phyloP scores from a whole-genome alignment of 1,140 invertebrate species.

The Halesus radiatus region DNA sequence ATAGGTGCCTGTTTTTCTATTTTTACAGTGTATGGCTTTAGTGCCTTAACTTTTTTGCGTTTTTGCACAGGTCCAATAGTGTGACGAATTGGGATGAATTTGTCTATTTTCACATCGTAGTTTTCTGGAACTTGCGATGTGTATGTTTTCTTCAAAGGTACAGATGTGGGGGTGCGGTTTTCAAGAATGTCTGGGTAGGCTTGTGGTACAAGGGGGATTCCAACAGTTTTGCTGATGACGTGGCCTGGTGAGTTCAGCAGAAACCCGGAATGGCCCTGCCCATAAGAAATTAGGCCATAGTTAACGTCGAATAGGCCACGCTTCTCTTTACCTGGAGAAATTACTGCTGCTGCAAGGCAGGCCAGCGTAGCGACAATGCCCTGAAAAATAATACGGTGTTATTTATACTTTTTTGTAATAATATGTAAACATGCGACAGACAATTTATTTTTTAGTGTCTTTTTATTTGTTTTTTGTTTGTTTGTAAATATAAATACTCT shows the following conservation, averaged over 20 bases:
- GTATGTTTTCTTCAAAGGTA: slow-evolving; percentile 49
- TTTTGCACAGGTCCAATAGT: slow-evolving; percentile 2
- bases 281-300: not conserved
- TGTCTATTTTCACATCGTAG: slow-evolving; percentile 61
- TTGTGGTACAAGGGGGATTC: slow-evolving; percentile 45
- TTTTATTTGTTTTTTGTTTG: no score
- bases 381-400: slow-evolving; percentile 7
- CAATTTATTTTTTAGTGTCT: no score
- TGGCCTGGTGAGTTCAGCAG: not conserved
- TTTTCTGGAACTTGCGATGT: slow-evolving; percentile 51
- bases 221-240: slow-evolving; percentile 52
- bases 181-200: slow-evolving; percentile 51
- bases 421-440: no score
- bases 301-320: slow-evolving; percentile 47
- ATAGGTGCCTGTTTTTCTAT: slow-evolving; percentile 2
- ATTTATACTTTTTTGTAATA: no score
- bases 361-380: slow-evolving; percentile 34
- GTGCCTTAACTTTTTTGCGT: slow-evolving; percentile 41
- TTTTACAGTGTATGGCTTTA: slow-evolving; percentile 57
- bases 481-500: no score
- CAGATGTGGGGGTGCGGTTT: slow-evolving; percentile 32
- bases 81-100: slow-evolving; percentile 57
- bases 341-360: slow-evolving; percentile 38
- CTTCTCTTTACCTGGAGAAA: slow-evolving; percentile 50
- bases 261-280: slow-evolving; percentile 2